Evolutionary conservation across 2,888 invertebrate genomes (phyloP).

Genomic region (Criorhina ranunculi): DNA sequence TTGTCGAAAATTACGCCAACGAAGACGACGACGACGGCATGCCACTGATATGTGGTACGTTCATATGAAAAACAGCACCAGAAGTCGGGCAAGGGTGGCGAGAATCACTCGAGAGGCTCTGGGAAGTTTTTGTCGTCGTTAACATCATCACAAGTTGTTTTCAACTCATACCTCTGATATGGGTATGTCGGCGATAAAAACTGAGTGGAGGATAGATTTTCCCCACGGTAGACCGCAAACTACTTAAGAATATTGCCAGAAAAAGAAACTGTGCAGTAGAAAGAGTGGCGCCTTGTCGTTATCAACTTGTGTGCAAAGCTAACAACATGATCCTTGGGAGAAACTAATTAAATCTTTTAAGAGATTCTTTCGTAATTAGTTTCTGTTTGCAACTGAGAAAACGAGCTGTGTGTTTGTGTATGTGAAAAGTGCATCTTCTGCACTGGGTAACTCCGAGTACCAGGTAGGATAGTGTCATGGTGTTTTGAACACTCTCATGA

Average conservation of each 20-base stretch:
- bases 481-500: not conserved
- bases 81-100: constrained; percentile 9
- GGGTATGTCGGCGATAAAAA: constrained; percentile 42
- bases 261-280: constrained; percentile 27
- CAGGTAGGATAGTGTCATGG: not conserved
- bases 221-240: constrained; percentile 62
- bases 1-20: constrained; percentile 59
- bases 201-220: constrained; percentile 27
- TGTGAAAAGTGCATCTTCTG: constrained; percentile 31
- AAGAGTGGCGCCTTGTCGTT: constrained; percentile 68
- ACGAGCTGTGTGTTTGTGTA: constrained; percentile 1
- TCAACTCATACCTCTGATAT: constrained; percentile 65
- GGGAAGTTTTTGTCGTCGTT: constrained; percentile 59
- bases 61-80: constrained; percentile 29
- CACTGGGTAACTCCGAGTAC: not conserved
- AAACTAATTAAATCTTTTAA: constrained; percentile 77
- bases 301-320: constrained; percentile 75
- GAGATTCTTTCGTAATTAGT: constrained; percentile 77
- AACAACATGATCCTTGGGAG: constrained; percentile 74
- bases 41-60: constrained; percentile 24
- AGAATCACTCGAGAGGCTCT: constrained; percentile 50
- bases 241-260: constrained; percentile 60
- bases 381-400: constrained; percentile 60
- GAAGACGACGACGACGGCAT: constrained; percentile 41
- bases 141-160: constrained; percentile 70